Conservation (phyloP, 2,888 invertebrate genomes). For the Aspidapion aeneum region DNA sequence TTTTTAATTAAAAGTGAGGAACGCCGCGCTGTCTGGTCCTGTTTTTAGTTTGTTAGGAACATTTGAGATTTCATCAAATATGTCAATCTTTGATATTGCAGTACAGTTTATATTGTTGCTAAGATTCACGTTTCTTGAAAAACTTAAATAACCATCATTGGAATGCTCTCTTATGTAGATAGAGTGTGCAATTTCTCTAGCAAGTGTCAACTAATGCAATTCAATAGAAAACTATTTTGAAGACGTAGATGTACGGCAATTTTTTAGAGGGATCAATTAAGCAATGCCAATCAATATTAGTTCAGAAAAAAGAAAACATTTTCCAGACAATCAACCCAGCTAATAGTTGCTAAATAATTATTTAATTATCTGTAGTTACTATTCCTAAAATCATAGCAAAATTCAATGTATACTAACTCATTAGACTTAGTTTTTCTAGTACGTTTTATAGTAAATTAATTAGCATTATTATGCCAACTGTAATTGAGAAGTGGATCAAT, state of each 20-base stretch:
- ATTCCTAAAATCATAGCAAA: constrained; percentile 11
- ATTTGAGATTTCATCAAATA: not conserved
- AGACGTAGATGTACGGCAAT: constrained; percentile 1
- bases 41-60: not conserved
- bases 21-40: not conserved
- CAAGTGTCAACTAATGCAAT: constrained; percentile 2
- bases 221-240: not conserved
- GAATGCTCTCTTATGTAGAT: not conserved
- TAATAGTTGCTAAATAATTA: constrained; percentile 10
- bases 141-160: constrained; percentile 1
- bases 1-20: not conserved
- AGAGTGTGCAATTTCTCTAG: not conserved
- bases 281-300: constrained; percentile 14
- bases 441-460: not conserved
- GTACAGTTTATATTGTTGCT: constrained; percentile 1
- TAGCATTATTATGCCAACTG: constrained; percentile 4
- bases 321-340: constrained; percentile 1
- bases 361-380: constrained; percentile 5
- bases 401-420: not conserved
- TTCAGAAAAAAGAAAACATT: not conserved
- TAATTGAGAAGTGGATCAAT: constrained; percentile 1
- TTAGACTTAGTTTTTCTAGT: constrained; percentile 1
- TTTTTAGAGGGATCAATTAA: constrained; percentile 4
- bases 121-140: not conserved
- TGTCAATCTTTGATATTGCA: not conserved